Base-by-base conservation (phyloP, 2,797 vertebrate genomes). In the Pygocentrus nattereri region DNA sequence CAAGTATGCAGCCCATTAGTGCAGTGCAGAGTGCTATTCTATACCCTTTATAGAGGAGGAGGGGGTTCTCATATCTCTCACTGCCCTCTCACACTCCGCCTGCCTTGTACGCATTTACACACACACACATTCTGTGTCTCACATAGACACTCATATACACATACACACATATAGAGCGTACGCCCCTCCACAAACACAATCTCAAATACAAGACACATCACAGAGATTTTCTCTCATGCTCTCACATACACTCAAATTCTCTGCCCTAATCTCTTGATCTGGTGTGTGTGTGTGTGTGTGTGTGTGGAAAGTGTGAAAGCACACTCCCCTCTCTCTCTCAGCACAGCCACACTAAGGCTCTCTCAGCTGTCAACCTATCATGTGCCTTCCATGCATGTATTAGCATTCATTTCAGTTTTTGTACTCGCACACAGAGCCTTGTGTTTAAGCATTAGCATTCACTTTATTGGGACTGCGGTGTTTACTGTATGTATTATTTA, bases 1-100 rank as follows among this genome's bases (percentile, higher is more conserved):
- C 59, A 58, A 56, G 58, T 34, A 21, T 23, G 13, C 49, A 61
- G 76, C 67, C 79, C 62, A 69, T 86, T 82, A 85, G 83, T 52
- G 50, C 25, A 68, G 62, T 50, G 65, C 62, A 47, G 50, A 58
- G 77, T 65, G 73, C 71, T 74, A 74, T 82, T 86, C 62, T 79
- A 74, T 27, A 69, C 50, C 25, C 54, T 77, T 82, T 80, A 80
- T 8, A 54, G 70, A 70, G 59, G 41, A 41, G 25, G 59, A 74
- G 61, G 50, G 61, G 38, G 54, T 59, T 52, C 25, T 52, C 34
- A 73, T 73, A 72, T 79, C 65, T 25, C 25, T 11, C 44, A 47
- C 27, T 30, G 59, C 59, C 56, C 38, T 61, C 19, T 38, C 27
- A 70, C 27, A 52, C 21, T 16, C 15, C 12, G 38, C 7, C 23